These are phyloP conservation scores for Andrena haemorrhoa DNA, from an alignment of 2,888 invertebrate species.

Conservation along the genomic window DNA sequence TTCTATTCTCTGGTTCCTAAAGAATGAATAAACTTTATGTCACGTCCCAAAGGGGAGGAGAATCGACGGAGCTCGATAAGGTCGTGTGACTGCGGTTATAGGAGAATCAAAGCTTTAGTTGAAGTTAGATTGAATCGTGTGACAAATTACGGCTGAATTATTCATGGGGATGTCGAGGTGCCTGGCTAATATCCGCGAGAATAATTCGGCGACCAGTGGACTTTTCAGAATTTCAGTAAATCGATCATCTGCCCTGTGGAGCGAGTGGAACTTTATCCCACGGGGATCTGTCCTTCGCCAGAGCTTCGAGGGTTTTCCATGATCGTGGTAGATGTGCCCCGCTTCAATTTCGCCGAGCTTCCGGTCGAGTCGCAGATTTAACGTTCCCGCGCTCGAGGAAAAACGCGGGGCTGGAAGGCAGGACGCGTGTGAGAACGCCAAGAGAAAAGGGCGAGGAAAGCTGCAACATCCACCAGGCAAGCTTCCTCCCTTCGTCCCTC, in stretches of 20 bases:
- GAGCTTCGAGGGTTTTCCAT: not conserved
- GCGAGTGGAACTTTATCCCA: slow-evolving; percentile 14
- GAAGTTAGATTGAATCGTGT: slow-evolving; percentile 63
- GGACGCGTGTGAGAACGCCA: not conserved
- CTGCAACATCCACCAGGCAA: not conserved
- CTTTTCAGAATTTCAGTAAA: slow-evolving; percentile 52
- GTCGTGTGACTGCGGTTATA: slow-evolving; percentile 10
- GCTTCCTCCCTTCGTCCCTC: not conserved
- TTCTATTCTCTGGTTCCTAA: not conserved
- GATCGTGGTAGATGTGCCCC: not conserved
- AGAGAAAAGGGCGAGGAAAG: not conserved
- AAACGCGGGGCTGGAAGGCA: not conserved
- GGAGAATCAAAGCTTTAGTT: slow-evolving; percentile 38
- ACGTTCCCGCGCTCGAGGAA: not conserved
- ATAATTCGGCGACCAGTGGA: slow-evolving; percentile 49
- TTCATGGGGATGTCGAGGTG: slow-evolving; percentile 56
- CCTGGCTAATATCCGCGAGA: slow-evolving; percentile 49
- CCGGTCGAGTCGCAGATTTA: not conserved
- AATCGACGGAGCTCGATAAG: slow-evolving; percentile 10
- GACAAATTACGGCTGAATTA: slow-evolving; percentile 64
- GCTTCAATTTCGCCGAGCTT: not conserved
- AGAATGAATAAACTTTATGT: not conserved
- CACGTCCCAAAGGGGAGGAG: not conserved
- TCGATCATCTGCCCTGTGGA: slow-evolving; percentile 38
- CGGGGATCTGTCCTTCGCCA: not conserved